Evolutionary conservation across 2,113 vertebrate species (phyloP).

Genomic region (Microtus ochrogaster): DNA sequence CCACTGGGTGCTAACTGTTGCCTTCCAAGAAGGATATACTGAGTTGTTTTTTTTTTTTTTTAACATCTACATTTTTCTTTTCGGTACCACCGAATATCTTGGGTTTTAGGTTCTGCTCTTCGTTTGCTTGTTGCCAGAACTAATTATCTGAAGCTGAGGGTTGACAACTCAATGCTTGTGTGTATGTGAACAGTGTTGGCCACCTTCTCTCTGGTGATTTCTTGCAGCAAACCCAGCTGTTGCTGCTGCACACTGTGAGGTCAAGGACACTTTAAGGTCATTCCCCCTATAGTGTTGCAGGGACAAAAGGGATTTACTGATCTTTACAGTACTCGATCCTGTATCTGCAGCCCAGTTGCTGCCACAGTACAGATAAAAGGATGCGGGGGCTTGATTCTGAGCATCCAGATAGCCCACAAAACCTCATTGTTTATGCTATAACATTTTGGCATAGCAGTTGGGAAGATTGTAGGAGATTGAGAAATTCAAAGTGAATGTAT

Average conservation of each 20-base stretch:
- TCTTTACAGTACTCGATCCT: neutral
- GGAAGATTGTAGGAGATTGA: neutral
- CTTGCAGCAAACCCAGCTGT: neutral
- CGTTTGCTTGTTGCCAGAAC: neutral
- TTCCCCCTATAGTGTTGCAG: neutral
- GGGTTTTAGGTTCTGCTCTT: neutral
- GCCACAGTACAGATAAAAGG: neutral
- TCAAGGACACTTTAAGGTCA: neutral
- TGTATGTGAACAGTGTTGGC: neutral
- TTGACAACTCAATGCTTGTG: neutral
- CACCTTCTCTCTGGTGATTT: neutral
- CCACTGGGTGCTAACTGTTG: neutral
- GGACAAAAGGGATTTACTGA: neutral
- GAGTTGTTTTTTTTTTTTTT: neutral
- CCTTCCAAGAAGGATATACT: neutral
- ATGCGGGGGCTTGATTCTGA: neutral
- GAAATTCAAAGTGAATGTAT: neutral
- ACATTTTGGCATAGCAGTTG: neutral
- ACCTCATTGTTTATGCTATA: neutral
- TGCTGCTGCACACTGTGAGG: neutral
- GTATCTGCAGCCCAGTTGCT: neutral
- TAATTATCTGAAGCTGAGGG: neutral
- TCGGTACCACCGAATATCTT: neutral
- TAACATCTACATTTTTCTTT: neutral
- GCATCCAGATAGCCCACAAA: neutral